Evolutionary conservation across 2,113 vertebrate genomes (phyloP).

Genomic region (Furnarius figulus): DNA sequence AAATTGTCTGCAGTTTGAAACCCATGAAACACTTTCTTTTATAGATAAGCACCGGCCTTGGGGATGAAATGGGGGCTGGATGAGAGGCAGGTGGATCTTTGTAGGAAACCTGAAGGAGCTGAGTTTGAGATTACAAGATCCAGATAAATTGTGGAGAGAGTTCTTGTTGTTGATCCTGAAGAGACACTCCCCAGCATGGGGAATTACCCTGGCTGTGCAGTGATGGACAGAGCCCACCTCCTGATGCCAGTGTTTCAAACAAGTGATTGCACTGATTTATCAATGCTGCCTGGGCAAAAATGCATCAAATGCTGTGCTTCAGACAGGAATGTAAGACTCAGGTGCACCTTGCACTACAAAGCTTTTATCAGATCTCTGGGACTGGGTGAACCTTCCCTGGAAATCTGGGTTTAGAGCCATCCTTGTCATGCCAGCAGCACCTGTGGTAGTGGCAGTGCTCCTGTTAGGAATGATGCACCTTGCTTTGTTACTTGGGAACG

Average conservation of each 20-base stretch:
- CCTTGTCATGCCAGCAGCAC: not conserved
- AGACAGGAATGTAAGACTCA: not conserved
- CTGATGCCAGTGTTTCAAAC: not conserved
- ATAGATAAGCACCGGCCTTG: not conserved
- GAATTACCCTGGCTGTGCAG: not conserved
- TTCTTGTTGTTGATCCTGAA: not conserved
- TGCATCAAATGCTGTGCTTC: not conserved
- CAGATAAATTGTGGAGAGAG: not conserved
- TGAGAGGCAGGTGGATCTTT: not conserved
- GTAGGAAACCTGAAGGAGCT: not conserved
- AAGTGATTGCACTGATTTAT: not conserved
- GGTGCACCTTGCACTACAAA: not conserved
- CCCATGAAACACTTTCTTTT: not conserved
- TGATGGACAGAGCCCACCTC: not conserved
- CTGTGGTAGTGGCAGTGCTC: not conserved
- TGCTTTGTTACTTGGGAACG: not conserved
- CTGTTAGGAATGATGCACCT: not conserved
- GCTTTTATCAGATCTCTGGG: not conserved
- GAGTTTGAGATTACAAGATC: not conserved
- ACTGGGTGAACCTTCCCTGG: not conserved
- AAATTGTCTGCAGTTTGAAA: not conserved
- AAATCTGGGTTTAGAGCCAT: not conserved
- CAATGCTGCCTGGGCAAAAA: not conserved
- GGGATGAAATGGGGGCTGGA: not conserved
- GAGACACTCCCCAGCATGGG: not conserved